Evolutionary conservation across 2,888 invertebrate species (phyloP), one percentile per base, ranked within the genome.

Genomic region (Camponotus fellah): DNA sequence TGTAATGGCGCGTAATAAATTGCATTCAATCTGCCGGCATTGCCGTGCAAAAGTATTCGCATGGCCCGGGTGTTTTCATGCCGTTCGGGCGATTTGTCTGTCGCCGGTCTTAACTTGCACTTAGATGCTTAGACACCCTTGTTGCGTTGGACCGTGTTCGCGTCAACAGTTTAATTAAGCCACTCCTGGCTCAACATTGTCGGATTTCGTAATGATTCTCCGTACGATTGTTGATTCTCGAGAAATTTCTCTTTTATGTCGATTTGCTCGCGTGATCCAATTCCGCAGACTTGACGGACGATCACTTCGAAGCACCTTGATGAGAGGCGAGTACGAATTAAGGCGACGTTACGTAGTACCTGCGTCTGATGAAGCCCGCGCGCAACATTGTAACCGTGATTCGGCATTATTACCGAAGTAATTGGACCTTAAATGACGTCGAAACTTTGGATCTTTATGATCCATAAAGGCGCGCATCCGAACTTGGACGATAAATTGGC

Each of bases 401-500:
- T 85, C 85, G 86, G 46, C 82, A 82, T 88, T 86, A 89, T 84
- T 79, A 87, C 86, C 85, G 77, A 79, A 87, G 87, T 92, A 92
- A 92, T 92, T 92, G 91, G 92, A 87, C 88, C 72, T 88, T 88
- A 88, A 89, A 86, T 85, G 86, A 87, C 88, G 91, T 87, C 88
- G 90, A 91, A 90, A 91, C 88, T 91, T 90, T 72, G 86, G 86
- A 88, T 92, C 88, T 93, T 93, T 93, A 93, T 89, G 93, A 88
- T 90, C 92, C 91, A 93, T 93, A 93, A 93, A 92, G 86, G 82
- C 84, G 83, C 85, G 86, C 90, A 87, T 82, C 77, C 83, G 53
- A 86, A 85, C 74, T 32, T 75, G 81, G n/a, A 68, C 90, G 91
- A 92, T 93, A 93, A 93, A 93, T 92, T 87, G 90, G 86, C 77